A percentile compares a stretch with the other conserved stretches of the same genome.
These are phyloP conservation scores for Amblyteles armatorius DNA, from an alignment of 2,888 invertebrate species.

Conservation along the genomic window DNA sequence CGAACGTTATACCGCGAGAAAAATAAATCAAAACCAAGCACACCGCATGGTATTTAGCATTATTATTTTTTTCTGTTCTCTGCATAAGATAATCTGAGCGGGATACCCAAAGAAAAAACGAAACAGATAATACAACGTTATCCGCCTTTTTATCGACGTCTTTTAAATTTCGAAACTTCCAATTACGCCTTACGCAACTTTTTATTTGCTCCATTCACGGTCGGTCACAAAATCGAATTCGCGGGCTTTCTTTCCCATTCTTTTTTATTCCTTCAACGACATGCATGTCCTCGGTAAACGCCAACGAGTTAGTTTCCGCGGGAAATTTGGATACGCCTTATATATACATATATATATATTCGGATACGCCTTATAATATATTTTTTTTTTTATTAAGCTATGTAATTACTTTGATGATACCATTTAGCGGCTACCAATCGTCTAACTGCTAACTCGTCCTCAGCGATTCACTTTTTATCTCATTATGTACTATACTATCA, in stretches of 20 bases:
- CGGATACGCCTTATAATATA: slow-evolving; percentile 14
- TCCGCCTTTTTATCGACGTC: slow-evolving; percentile 2
- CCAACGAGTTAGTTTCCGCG: background rate
- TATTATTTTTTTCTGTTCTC: slow-evolving; percentile 27
- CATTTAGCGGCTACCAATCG: slow-evolving; percentile 32
- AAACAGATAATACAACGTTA: background rate
- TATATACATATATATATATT: slow-evolving; percentile 49
- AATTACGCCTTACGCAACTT: background rate
- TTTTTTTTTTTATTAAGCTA: slow-evolving; percentile 13
- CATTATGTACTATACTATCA: slow-evolving; percentile 29
- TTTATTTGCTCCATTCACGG: background rate
- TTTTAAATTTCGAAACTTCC: slow-evolving; percentile 6
- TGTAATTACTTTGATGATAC: slow-evolving; percentile 33
- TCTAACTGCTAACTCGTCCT: slow-evolving; percentile 43
- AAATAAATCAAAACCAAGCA: slow-evolving; percentile 27
- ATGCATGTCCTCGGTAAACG: slow-evolving; percentile 27
- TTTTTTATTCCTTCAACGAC: background rate
- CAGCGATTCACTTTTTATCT: slow-evolving; percentile 41
- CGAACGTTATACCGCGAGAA: slow-evolving; percentile 5
- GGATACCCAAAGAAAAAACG: slow-evolving; percentile 3
- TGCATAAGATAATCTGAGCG: slow-evolving; percentile 31
- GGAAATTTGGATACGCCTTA: background rate
- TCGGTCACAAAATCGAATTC: slow-evolving; percentile 21
- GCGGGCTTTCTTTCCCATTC: background rate
- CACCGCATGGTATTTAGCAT: slow-evolving; percentile 45